Evolutionary conservation across 2,113 vertebrate genomes (phyloP), one percentile per base, ranked within the genome.

Genomic region (Cricetomys ansorgei): DNA sequence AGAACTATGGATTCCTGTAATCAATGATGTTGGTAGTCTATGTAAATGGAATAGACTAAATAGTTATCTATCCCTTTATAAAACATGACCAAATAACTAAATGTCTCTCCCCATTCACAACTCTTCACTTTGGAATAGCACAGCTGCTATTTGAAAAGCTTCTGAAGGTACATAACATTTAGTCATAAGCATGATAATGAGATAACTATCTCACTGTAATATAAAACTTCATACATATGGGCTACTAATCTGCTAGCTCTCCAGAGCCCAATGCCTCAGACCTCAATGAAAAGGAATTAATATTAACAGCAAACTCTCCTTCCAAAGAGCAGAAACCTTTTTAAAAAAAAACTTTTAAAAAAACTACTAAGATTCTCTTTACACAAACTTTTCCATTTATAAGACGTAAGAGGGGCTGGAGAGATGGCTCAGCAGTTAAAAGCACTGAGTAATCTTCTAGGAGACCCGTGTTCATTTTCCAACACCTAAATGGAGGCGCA

Each of bases 91-190:
- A 92, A 95, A 29, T 69, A 88, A 93, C 55, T 86, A 94, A 93
- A 91, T 57, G 34, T 43, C 57, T 91, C 86, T 94, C n/a, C 62
- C 59, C 23, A 93, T 89, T 93, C 45, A 80, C 72, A 96, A 72
- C 25, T 94, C 43, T 90, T 92, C 86, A 96, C 76, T 94, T 91
- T 89, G 64, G 88, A 93, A 79, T 34, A 94, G 25, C 65, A 89
- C 7, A 94, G 43, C 45, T 65, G 48, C 34, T 83, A 95, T 75
- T 17, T 93, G 72, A 87, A 97, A 95, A 94, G 53, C 53, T 86
- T 96, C 75, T 91, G 4, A 85, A 93, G 70, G 81, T 45, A 77
- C 40, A 72, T 76, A 93, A 62, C 29, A 85, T 65, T 95, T 88
- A 92, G n/a, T 91, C 81, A 67, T 48, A 85, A 76, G 40, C 29